Evolutionary conservation across 2,888 invertebrate species (phyloP).

Genomic region (Lasioglossum malachurum): DNA sequence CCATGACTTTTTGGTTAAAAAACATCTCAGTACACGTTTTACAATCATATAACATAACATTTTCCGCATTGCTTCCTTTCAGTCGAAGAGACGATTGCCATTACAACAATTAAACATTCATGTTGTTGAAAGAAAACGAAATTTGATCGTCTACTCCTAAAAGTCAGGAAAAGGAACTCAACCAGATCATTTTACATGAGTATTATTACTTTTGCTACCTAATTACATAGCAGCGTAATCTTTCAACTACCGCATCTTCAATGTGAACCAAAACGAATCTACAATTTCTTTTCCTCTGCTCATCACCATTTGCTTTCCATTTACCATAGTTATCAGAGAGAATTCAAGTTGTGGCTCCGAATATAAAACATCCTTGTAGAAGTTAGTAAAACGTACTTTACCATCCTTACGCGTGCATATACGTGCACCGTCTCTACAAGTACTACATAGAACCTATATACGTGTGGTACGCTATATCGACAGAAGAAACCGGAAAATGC

Average conservation of each 20-base stretch:
- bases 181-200: constrained; percentile 51
- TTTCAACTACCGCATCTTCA: constrained; percentile 27
- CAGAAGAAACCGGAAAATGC: not conserved
- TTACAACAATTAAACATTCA: constrained; percentile 40
- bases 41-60: constrained; percentile 12
- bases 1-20: constrained; percentile 22
- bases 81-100: not conserved
- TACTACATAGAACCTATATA: not conserved
- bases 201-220: constrained; percentile 30
- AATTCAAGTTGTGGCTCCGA: not conserved
- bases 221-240: constrained; percentile 24
- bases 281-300: not conserved
- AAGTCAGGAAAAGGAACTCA: constrained; percentile 3
- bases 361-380: not conserved
- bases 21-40: constrained; percentile 43
- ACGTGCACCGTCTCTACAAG: not conserved
- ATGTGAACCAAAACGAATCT: constrained; percentile 2
- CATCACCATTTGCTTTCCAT: not conserved
- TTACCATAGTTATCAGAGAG: not conserved
- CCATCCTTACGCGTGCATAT: not conserved
- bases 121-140: constrained; percentile 3
- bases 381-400: not conserved
- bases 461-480: not conserved
- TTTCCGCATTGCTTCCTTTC: not conserved
- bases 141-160: not conserved